Percentiles rank a stretch among this genome's conserved stretches.
Conservation (phyloP, 1,140 invertebrate genomes). For the Nephila pilipes region DNA sequence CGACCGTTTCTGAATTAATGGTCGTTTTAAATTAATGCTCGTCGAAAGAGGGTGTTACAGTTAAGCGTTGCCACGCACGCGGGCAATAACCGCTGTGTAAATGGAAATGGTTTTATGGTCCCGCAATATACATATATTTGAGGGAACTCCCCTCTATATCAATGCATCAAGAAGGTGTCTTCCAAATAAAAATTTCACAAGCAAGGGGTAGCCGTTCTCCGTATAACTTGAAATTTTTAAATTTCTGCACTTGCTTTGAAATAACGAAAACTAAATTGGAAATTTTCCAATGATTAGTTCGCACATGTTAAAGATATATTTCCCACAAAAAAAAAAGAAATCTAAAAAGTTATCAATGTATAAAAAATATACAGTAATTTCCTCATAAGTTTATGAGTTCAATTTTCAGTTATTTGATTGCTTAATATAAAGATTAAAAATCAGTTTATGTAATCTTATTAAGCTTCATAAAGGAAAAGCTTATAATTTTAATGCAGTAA, state of each 20-base stretch:
- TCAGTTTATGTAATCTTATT: background rate
- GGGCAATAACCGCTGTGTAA: slow-evolving; percentile 69
- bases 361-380: too few species aligned
- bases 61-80: slow-evolving; percentile 65
- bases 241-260: background rate
- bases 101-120: slow-evolving; percentile 76
- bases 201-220: slow-evolving; percentile 85
- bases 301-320: background rate
- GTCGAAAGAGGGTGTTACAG: slow-evolving; percentile 74
- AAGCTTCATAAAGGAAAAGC: background rate
- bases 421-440: background rate
- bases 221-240: slow-evolving; percentile 7
- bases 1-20: slow-evolving; percentile 76
- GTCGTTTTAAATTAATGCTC: slow-evolving; percentile 76
- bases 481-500: background rate
- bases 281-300: background rate
- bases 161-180: slow-evolving; percentile 87
- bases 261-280: background rate
- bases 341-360: background rate
- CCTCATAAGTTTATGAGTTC: too few species aligned
- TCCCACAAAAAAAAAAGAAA: background rate
- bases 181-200: slow-evolving; percentile 95
- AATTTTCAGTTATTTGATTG: background rate
- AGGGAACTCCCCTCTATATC: slow-evolving; percentile 59
- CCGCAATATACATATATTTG: slow-evolving; percentile 75